These are phyloP conservation scores for Drosophila aldrichi DNA, from an alignment of 2,888 invertebrate species.

Conservation along the genomic window DNA sequence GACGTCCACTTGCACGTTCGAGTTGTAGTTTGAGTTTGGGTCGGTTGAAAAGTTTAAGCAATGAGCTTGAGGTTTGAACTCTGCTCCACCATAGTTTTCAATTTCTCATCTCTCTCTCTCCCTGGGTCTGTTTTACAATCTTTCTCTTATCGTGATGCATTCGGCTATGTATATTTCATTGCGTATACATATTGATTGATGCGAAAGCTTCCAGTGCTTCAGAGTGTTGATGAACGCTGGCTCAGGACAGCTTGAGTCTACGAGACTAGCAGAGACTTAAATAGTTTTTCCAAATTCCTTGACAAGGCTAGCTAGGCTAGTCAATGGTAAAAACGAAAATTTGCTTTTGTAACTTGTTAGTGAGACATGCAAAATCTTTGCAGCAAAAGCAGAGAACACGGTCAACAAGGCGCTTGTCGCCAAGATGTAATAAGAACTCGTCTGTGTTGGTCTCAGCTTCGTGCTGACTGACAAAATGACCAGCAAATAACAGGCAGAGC, in stretches of 20 bases:
- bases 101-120: neutral
- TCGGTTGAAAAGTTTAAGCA: constrained; percentile 58
- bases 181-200: constrained; percentile 70
- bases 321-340: constrained; percentile 38
- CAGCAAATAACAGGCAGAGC: constrained; percentile 52
- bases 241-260: neutral
- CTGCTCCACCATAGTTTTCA: constrained; percentile 35
- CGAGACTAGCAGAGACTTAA: neutral
- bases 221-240: constrained; percentile 25
- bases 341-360: constrained; percentile 56
- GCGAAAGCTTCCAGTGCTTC: constrained; percentile 37
- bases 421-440: constrained; percentile 74
- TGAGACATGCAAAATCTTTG: constrained; percentile 69
- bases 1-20: constrained; percentile 43
- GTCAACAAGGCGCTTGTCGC: constrained; percentile 69
- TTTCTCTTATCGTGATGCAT: constrained; percentile 39
- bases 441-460: constrained; percentile 19
- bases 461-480: constrained; percentile 67
- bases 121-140: neutral
- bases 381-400: constrained; percentile 33
- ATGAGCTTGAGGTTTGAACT: constrained; percentile 64
- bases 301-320: constrained; percentile 26
- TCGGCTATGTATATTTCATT: constrained; percentile 71
- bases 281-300: neutral
- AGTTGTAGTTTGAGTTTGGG: constrained; percentile 39